Evolutionary conservation across 2,113 vertebrate genomes (phyloP).

Genomic region (Cryptoleucopteryx plumbea): DNA sequence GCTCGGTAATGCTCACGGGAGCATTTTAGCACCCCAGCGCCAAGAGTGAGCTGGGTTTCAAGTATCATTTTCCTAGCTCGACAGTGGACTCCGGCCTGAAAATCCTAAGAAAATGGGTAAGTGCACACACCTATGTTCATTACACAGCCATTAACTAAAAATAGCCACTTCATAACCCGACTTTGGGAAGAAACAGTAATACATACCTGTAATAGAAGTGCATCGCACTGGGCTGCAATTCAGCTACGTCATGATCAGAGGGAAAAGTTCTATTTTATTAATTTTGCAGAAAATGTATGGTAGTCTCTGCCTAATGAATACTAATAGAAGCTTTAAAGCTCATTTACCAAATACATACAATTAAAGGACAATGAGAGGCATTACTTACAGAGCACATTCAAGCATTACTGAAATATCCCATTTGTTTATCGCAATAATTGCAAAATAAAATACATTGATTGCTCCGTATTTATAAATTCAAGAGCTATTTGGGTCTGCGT

Average conservation of each 20-base stretch:
- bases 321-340: constrained; percentile 55
- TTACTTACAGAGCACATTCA: constrained; percentile 53
- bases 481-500: neutral
- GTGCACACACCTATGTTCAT: neutral
- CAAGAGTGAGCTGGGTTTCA: neutral
- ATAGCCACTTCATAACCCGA: neutral
- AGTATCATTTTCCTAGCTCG: neutral
- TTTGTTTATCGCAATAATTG: constrained; percentile 49
- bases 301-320: constrained; percentile 45
- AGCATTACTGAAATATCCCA: neutral
- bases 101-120: neutral
- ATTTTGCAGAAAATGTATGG: neutral
- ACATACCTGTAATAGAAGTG: neutral
- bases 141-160: neutral
- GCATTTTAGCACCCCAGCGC: neutral
- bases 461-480: constrained; percentile 36
- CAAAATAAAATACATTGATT: constrained; percentile 37
- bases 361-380: constrained; percentile 58
- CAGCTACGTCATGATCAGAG: neutral
- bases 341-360: constrained; percentile 40
- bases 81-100: neutral
- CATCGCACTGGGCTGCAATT: neutral
- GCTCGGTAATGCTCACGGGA: neutral
- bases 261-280: neutral
- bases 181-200: neutral